Evolutionary conservation across 2,113 vertebrate genomes (phyloP), one percentile per base, ranked within the genome.

Genomic region (Orientallactaga bullata): DNA sequence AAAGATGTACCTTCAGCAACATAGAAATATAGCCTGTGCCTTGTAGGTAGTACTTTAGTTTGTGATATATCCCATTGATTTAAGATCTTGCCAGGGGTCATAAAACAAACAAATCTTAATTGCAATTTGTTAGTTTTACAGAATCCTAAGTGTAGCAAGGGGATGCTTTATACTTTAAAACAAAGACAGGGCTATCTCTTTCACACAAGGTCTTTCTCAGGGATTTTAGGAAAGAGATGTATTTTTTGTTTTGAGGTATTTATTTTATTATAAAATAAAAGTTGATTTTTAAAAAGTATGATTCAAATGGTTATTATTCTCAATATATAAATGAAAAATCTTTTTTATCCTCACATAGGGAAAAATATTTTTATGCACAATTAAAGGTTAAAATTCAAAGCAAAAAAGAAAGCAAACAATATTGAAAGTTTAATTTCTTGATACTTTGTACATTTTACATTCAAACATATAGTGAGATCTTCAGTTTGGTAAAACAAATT

Each of bases 61-160:
- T 85, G 21, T 83, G 69, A 65, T 35, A 2, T 55, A 60, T 63
- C 5, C 2, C 68, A 42, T 0, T 89, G 90, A 89, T 79, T 86
- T 35, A 91, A 68, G 37, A 81, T 20, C 42, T 68, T 83, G 28
- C 55, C 23, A 51, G 17, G 16, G 47, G 23, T 76, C 51, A 55
- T 68, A 76, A 89, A 89, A 60, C 37, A n/a, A 82, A 60, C 28
- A 71, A 0, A 79, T 20, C 5, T 88, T 39, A 92, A 68, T 77
- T 88, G 72, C 24, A 84, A 47, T 89, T 61, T 79, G n/a, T 69
- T 85, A 30, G 7, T 76, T 95, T 90, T 91, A 61, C 32, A 65
- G 23, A 39, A 79, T 90, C 4, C 7, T 18, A 86, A 71, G 55
- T 73, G 24, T 26, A 90, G 35, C 68, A 90, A 85, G 9, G 7